Base-by-base conservation (phyloP, 2,888 invertebrate species). In the Epistrophe grossulariae region DNA sequence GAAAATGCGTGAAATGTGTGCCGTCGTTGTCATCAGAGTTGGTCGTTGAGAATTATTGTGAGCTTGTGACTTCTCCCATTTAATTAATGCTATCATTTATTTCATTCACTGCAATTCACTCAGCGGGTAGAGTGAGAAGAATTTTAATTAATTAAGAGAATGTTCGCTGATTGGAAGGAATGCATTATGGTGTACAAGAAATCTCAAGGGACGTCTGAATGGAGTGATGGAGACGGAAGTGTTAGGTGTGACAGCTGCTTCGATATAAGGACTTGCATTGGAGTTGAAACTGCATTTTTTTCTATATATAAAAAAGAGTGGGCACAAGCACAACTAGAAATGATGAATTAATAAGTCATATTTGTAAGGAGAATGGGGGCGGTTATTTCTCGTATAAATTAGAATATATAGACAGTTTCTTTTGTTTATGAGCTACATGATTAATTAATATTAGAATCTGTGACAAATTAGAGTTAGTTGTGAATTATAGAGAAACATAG, bases 71-170 rank as follows among this genome's bases (percentile, higher is more conserved):
- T 70, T 70, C 62, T 81, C 76, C 70, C 66, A 76, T 72, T 76
- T 64, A 66, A 79, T 79, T 71, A 72, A 66, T 73, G 73, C 82
- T 74, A 74, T 73, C 64, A 74, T 74, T 74, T 81, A 71, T 64
- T 85, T 85, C 85, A 85, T 74, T 82, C 74, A 79, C 70, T 85
- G 78, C 82, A 82, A 78, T 81, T 78, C 84, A 77, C 72, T 84
- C 68, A 62, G 68, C 35, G 64, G 35, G 40, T 10, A 19, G 74
- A 74, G 74, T 79, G 85, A 81, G 85, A 85, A 82, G 85, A 85
- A 85, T 85, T 81, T 85, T 85, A 85, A 85, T 85, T 85, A 85
- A 71, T 79, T 76, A 78, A 52, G 19, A 74, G 78, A 81, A 77
- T 78, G 40, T 45, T 57, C 50, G 68, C 24, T 73, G 81, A 64